Percentiles rank a stretch among this genome's conserved stretches.
These are phyloP conservation scores for Clamator glandarius DNA, from an alignment of 2,797 vertebrate species.

Conservation along the genomic window DNA sequence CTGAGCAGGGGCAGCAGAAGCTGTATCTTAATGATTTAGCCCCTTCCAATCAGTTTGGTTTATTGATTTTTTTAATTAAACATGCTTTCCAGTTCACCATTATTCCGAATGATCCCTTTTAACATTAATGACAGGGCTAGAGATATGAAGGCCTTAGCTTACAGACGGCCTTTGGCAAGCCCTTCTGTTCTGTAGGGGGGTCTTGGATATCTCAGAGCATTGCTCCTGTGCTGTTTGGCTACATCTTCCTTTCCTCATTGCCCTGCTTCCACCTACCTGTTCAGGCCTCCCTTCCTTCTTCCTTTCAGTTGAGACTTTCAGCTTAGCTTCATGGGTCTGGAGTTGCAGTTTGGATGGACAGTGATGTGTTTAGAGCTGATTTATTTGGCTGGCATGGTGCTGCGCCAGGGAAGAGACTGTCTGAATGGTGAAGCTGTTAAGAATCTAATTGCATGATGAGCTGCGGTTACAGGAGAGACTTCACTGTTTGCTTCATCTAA, in stretches of 20 bases:
- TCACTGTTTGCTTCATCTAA: constrained; percentile 41
- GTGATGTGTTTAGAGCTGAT: neutral
- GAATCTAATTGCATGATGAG: constrained; percentile 53
- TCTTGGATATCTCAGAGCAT: neutral
- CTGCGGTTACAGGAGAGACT: constrained; percentile 11
- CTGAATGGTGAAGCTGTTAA: constrained; percentile 27
- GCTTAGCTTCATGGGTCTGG: neutral
- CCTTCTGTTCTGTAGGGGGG: neutral
- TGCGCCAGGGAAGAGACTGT: neutral
- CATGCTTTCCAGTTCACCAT: constrained; percentile 19
- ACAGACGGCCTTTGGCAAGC: neutral
- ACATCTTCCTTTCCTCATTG: neutral
- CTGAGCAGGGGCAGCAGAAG: neutral
- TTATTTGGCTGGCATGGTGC: neutral
- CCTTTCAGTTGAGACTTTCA: neutral
- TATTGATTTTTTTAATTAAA: constrained; percentile 56
- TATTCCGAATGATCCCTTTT: constrained; percentile 33
- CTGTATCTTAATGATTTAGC: constrained; percentile 4
- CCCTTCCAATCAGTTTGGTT: constrained; percentile 12
- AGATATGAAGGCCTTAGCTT: neutral
- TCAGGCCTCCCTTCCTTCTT: neutral
- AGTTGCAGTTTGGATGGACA: neutral
- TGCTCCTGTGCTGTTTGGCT: neutral
- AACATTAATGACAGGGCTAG: neutral
- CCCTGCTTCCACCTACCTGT: neutral